Evolutionary conservation across 2,888 invertebrate genomes (phyloP), one percentile per base, ranked within the genome.

Genomic region (Hypsopygia costalis): DNA sequence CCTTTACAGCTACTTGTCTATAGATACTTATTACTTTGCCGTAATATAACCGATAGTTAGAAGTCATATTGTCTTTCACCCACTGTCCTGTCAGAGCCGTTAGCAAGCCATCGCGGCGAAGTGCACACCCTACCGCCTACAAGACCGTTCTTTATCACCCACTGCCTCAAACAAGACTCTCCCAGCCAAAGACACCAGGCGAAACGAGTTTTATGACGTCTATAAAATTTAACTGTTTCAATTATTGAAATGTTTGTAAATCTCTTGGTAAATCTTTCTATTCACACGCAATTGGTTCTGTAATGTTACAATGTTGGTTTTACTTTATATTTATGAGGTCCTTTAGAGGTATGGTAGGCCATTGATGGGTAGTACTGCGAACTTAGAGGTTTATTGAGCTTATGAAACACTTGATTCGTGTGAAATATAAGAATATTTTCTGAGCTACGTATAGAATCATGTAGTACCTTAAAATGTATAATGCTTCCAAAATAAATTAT

Each of bases 61-160:
- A 40, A 16, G 12, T 10, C 8, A 11, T 11, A 30, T 49, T 47
- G 47, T 57, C 49, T 47, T 45, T 53, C 55, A 55, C 55, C 55
- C 55, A 58, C 60, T 47, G 40, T 33, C 31, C 20, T 29, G n/a
- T 6, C 25, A 25, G n/a, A 25, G n/a, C 30, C 16, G 36, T 36
- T 29, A 29, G 10, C n/a, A 25, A 25, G n/a, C 8, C 25, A 25
- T 53, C 46, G 52, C 42, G 51, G 49, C 49, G 49, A 44, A 56
- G 60, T 54, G 54, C 46, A 52, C 52, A 57, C 51, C 48, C 51
- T 47, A 44, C 59, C 72, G 64, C 77, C 75, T 64, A 76, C 76
- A 51, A 52, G 45, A 49, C 51, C 48, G 52, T 58, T 62, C 65
- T 66, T 67, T 62, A 66, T 59, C 62, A 70, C 67, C 69, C 68